Conservation (phyloP, 1,140 invertebrate species). For the Holcopasites calliopsidis region DNA sequence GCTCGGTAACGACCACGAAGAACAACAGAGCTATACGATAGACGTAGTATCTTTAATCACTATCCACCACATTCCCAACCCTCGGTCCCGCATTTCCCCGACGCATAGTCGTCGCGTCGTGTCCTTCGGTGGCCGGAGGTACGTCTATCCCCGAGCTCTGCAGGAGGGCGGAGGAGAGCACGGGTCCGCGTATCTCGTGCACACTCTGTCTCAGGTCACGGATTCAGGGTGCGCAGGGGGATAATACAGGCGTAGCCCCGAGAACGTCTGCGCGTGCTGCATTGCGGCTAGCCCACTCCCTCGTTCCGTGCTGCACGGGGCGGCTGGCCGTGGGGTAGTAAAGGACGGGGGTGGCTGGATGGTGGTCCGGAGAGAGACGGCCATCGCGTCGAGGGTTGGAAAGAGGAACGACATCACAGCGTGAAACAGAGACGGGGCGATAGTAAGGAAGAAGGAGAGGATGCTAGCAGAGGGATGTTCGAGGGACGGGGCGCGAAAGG, state of each 20-base stretch:
- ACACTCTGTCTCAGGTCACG: slow-evolving; percentile 45
- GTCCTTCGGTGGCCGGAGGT: neutral
- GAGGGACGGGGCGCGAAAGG: neutral
- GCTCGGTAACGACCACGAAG: too few species aligned
- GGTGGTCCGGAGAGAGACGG: neutral
- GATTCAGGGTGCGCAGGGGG: slow-evolving; percentile 58
- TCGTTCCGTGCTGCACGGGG: slow-evolving; percentile 17
- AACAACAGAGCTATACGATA: too few species aligned
- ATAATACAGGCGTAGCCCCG: slow-evolving; percentile 57
- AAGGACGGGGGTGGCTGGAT: neutral
- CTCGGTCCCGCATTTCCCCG: neutral
- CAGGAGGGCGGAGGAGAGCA: neutral
- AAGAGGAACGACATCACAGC: neutral
- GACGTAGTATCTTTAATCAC: too few species aligned
- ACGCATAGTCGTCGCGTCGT: neutral
- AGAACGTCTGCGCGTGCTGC: slow-evolving; percentile 71
- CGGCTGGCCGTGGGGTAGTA: neutral
- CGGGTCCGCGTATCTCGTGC: slow-evolving; percentile 4
- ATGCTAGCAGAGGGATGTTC: neutral
- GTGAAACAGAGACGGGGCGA: neutral
- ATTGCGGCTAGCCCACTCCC: slow-evolving; percentile 65
- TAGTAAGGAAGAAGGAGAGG: neutral
- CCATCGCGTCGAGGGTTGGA: neutral
- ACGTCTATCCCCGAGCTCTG: neutral
- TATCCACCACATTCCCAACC: too few species aligned